Percentiles rank a stretch among this genome's conserved stretches.
phyloP scores from a whole-genome alignment of 2,888 invertebrate species.

The Athalia cordata region DNA sequence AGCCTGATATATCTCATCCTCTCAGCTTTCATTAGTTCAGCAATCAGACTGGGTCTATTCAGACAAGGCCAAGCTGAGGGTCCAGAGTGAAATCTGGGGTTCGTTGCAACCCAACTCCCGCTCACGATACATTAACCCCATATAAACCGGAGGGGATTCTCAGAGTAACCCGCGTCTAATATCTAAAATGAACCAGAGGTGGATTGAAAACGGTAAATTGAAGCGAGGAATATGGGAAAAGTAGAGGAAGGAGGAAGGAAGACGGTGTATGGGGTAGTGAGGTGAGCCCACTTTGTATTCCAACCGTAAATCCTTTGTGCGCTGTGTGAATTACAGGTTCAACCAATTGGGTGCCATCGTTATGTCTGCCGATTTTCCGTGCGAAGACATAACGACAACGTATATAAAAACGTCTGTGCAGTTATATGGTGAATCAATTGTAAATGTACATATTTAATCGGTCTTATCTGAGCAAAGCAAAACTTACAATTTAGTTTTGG shows the following conservation, averaged over 20 bases:
- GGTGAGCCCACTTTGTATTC: slow-evolving; percentile 24
- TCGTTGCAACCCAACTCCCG: background rate
- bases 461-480: too few relatives aligned
- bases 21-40: slow-evolving; percentile 20
- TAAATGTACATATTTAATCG: too few relatives aligned
- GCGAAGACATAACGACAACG: too few relatives aligned
- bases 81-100: slow-evolving; percentile 13
- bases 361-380: background rate
- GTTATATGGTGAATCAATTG: too few relatives aligned
- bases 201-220: slow-evolving; percentile 14
- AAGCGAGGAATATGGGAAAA: background rate
- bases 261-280: background rate
- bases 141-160: background rate
- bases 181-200: slow-evolving; percentile 22
- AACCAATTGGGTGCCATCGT: slow-evolving; percentile 19
- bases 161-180: slow-evolving; percentile 17
- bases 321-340: slow-evolving; percentile 14
- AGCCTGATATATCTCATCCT: background rate
- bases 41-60: slow-evolving; percentile 16
- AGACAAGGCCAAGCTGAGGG: background rate
- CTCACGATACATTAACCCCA: slow-evolving; percentile 16
- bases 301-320: slow-evolving; percentile 16
- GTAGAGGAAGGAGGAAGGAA: background rate
- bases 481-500: too few relatives aligned
- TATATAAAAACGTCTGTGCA: too few relatives aligned